These are phyloP conservation scores for Cochlearius cochlearius DNA, from an alignment of 2,113 vertebrate genomes.

Conservation along the genomic window DNA sequence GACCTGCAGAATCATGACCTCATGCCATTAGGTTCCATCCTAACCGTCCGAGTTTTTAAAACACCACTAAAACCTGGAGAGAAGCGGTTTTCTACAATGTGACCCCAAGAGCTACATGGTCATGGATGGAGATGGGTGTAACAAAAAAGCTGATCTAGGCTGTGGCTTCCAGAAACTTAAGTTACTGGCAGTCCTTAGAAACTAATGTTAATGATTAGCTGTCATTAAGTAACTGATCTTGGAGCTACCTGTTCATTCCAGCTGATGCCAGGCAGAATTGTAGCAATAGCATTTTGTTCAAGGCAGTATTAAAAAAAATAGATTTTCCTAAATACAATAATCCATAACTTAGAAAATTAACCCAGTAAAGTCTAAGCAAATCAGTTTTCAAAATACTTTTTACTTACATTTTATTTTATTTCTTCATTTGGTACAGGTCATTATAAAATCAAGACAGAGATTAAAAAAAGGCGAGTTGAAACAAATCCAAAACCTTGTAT, in stretches of 20 bases:
- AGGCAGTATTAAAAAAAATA: not conserved
- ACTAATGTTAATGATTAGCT: not conserved
- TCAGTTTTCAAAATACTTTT: not conserved
- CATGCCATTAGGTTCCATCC: not conserved
- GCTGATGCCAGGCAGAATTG: not conserved
- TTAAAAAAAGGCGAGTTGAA: not conserved
- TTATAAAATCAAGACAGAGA: not conserved
- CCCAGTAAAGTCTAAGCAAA: not conserved
- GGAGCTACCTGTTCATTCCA: not conserved
- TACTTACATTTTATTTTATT: not conserved
- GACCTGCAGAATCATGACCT: not conserved
- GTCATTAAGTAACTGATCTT: not conserved
- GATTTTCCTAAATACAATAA: not conserved
- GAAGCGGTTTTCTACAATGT: not conserved
- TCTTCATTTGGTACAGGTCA: not conserved
- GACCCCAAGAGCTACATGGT: not conserved
- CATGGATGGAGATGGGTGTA: not conserved
- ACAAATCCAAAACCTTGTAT: not conserved
- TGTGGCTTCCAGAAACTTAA: not conserved
- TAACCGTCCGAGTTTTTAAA: not conserved
- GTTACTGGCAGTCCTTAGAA: not conserved
- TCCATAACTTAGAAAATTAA: not conserved
- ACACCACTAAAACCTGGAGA: not conserved
- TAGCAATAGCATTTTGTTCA: not conserved
- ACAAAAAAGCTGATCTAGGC: not conserved